These are phyloP conservation scores for Pygocentrus nattereri DNA, from an alignment of 2,797 vertebrate genomes.

Conservation along the genomic window DNA sequence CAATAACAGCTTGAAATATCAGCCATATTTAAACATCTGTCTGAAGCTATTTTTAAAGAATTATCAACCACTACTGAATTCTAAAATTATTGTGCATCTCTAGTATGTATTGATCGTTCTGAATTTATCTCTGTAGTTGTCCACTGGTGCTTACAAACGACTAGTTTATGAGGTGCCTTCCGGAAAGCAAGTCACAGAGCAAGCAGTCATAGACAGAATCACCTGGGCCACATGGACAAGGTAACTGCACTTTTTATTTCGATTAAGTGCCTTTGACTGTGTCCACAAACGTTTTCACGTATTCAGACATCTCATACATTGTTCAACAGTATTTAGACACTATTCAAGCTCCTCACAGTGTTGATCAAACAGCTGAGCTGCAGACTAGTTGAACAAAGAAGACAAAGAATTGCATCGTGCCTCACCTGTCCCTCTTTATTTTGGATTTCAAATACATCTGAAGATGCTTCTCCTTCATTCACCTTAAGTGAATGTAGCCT, in stretches of 20 bases:
- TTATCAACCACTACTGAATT: no score
- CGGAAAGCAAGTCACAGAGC: conserved; percentile 93
- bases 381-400: neutral
- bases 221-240: conserved; percentile 99
- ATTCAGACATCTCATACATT: neutral
- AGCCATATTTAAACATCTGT: no score
- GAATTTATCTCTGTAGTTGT: conserved; percentile 80
- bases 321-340: conserved; percentile 1
- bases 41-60: no score
- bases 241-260: conserved; percentile 71
- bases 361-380: neutral
- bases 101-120: neutral
- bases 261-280: neutral
- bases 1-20: no score
- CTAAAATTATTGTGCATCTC: no score
- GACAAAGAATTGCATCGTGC: conserved; percentile 1
- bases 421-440: neutral
- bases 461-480: no score
- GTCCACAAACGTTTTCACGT: neutral
- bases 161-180: conserved; percentile 98
- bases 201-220: conserved; percentile 92
- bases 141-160: conserved; percentile 96
- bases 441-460: no score
- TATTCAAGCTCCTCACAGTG: neutral
- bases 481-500: no score